These are phyloP conservation scores for Nerophis ophidion DNA, from an alignment of 2,113 vertebrate species.

Conservation along the genomic window DNA sequence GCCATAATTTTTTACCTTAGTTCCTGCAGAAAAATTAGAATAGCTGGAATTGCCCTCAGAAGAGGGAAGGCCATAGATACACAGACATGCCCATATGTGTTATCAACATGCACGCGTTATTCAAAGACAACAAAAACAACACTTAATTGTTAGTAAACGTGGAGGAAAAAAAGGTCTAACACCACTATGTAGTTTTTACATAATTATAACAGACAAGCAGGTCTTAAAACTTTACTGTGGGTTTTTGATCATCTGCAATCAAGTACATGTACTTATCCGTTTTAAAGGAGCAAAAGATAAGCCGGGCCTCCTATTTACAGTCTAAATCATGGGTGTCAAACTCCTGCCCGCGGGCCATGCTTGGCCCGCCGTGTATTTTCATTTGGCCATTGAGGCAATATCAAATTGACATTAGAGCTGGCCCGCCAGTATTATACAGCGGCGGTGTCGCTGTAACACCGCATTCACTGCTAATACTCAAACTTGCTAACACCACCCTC, in stretches of 20 bases:
- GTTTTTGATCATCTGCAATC: slow-evolving; percentile 25
- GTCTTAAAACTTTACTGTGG: not conserved
- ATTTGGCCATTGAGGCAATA: no score
- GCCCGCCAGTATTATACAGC: no score
- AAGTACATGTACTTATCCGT: slow-evolving; percentile 19
- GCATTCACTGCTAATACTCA: no score
- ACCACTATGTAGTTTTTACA: no score
- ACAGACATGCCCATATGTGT: not conserved
- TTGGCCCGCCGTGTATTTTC: no score
- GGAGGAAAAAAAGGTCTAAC: not conserved
- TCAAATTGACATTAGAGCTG: no score
- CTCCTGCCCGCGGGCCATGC: no score
- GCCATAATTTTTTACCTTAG: not conserved
- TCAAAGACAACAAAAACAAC: not conserved
- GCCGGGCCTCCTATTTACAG: slow-evolving; percentile 22
- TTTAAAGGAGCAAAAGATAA: slow-evolving; percentile 31
- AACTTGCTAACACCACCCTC: no score
- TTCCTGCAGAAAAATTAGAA: slow-evolving; percentile 8
- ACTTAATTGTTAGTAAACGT: no score
- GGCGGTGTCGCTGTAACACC: no score
- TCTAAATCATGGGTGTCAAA: no score
- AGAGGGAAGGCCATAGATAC: not conserved
- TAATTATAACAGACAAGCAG: no score
- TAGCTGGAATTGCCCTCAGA: not conserved
- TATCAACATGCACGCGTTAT: not conserved